Evolutionary conservation across 1,140 invertebrate species (phyloP).

Genomic region (Bilobella aurantiaca): DNA sequence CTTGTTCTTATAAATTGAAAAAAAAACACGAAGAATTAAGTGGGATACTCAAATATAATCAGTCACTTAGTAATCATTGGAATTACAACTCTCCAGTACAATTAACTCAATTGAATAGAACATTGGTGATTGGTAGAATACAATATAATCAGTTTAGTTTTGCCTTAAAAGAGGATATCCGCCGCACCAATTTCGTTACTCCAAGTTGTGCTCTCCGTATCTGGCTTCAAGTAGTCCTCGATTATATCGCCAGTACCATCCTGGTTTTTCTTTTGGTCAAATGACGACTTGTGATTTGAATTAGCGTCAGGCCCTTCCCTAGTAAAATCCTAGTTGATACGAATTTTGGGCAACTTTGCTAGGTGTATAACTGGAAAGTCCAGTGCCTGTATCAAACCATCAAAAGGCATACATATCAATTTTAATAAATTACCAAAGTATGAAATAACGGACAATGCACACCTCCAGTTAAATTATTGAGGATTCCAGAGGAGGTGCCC

Average conservation of each 20-base stretch:
- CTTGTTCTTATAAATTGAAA: too few relatives aligned
- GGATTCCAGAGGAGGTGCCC: too few relatives aligned
- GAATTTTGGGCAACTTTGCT: slow-evolving; percentile 18
- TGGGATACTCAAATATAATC: slow-evolving; percentile 12
- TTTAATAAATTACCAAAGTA: too few relatives aligned
- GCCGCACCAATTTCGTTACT: slow-evolving; percentile 32
- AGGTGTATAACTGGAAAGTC: slow-evolving; percentile 31
- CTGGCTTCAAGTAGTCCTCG: slow-evolving; percentile 34
- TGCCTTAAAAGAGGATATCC: slow-evolving; percentile 32
- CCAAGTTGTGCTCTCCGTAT: slow-evolving; percentile 30
- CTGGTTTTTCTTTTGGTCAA: not conserved
- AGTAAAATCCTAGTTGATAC: slow-evolving; percentile 31
- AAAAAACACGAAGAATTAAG: too few relatives aligned
- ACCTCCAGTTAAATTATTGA: slow-evolving; percentile 26
- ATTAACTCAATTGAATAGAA: too few relatives aligned
- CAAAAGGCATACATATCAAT: too few relatives aligned
- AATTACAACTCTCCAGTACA: not conserved
- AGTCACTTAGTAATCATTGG: not conserved
- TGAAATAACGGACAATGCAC: too few relatives aligned
- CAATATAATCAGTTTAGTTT: too few relatives aligned
- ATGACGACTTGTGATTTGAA: slow-evolving; percentile 7
- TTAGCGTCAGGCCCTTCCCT: slow-evolving; percentile 7
- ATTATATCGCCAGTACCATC: slow-evolving; percentile 19
- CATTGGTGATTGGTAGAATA: too few relatives aligned
- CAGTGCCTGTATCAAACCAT: slow-evolving; percentile 5